Percentiles rank a stretch among this genome's conserved stretches.
Conservation (phyloP, 2,113 vertebrate species). For the Gallinago jamesoni region DNA sequence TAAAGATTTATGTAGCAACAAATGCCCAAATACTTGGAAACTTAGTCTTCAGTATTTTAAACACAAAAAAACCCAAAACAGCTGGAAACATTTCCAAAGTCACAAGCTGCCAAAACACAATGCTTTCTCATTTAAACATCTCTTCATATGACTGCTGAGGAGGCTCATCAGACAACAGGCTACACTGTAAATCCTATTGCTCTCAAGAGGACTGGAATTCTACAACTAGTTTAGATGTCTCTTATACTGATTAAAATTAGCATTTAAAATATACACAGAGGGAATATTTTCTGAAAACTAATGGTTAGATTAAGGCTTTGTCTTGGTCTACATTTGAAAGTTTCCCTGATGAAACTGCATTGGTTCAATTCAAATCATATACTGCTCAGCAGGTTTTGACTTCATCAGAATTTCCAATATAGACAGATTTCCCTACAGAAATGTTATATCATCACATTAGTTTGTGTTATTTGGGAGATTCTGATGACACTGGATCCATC, state of each 20-base stretch:
- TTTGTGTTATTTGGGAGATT: neutral
- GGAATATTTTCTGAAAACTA: neutral
- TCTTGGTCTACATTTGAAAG: neutral
- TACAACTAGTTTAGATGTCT: neutral
- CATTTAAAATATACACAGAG: constrained; percentile 16
- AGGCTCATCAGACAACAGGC: neutral
- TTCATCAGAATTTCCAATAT: neutral
- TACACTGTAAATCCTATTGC: neutral
- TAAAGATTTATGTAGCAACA: neutral
- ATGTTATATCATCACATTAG: neutral
- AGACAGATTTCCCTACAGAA: neutral
- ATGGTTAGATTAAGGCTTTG: neutral
- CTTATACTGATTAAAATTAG: constrained; percentile 27
- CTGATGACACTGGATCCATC: neutral
- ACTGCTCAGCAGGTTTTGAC: constrained; percentile 11
- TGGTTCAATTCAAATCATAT: neutral
- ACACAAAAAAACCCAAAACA: neutral
- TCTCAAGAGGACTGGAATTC: neutral
- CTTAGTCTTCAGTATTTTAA: neutral
- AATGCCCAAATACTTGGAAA: neutral
- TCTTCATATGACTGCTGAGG: neutral
- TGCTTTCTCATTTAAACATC: neutral
- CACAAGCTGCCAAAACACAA: neutral
- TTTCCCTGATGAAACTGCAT: neutral
- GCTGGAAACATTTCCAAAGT: neutral